Conservation (phyloP, 2,888 invertebrate genomes). For the Falcaria lacertinaria region DNA sequence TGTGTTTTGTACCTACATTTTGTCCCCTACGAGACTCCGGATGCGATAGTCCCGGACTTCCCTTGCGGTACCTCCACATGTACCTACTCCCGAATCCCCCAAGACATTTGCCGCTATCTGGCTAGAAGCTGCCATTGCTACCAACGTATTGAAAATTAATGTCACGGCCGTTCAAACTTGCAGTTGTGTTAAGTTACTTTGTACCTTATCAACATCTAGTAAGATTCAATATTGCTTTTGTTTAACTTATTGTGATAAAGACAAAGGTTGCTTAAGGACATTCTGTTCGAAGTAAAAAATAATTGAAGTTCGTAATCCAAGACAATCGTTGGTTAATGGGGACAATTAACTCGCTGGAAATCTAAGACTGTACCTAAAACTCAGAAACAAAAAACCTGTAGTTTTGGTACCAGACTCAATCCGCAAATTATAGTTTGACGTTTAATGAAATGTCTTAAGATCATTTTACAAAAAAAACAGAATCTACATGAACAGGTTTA, state of each 20-base stretch:
- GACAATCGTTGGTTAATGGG: no score
- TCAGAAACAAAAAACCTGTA: no score
- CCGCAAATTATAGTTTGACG: no score
- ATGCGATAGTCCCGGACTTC: conserved; percentile 26
- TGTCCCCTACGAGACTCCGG: conserved; percentile 28
- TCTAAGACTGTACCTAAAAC: no score
- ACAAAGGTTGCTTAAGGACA: no score
- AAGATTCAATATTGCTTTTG: background rate
- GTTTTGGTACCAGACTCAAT: no score
- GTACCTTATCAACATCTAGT: conserved; percentile 1
- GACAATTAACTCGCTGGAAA: no score
- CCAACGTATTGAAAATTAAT: conserved; percentile 11
- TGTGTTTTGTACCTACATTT: background rate
- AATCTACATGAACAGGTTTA: no score
- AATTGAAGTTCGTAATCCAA: no score
- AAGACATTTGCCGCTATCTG: conserved; percentile 27
- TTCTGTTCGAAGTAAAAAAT: background rate
- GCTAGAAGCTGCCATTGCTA: conserved; percentile 4
- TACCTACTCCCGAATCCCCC: conserved; percentile 16
- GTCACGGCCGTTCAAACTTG: background rate
- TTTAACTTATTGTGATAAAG: background rate
- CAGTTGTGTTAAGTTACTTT: background rate
- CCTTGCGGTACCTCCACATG: conserved; percentile 11
- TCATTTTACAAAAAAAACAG: no score
- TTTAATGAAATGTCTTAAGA: no score